phyloP scores from a whole-genome alignment of 1,140 invertebrate genomes.

The Euglossa dilemma region DNA sequence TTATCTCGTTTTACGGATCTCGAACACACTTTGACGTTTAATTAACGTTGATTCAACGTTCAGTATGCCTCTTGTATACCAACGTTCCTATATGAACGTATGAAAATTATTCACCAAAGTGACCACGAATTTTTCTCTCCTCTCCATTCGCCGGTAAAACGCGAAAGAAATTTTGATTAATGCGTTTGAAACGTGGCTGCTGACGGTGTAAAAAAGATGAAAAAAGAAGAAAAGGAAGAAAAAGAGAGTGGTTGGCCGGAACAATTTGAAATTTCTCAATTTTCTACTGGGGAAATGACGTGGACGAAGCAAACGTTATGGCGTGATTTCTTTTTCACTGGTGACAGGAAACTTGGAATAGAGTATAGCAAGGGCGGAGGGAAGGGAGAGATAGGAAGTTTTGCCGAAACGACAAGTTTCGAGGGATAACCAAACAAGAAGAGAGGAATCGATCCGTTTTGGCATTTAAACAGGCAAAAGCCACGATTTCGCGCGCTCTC shows the following conservation, averaged over 20 bases:
- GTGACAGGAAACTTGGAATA: not conserved
- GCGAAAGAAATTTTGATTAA: not conserved
- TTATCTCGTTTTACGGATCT: not conserved
- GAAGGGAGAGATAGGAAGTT: constrained; percentile 22
- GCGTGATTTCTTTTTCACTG: not conserved
- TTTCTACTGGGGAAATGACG: not conserved
- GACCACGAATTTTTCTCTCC: not conserved
- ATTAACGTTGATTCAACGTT: not conserved
- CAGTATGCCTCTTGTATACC: no score
- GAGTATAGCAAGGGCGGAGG: not conserved
- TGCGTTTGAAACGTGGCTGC: not conserved
- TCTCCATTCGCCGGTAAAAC: not conserved
- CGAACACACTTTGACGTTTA: not conserved
- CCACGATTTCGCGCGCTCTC: constrained; percentile 39
- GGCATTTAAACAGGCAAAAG: constrained; percentile 27
- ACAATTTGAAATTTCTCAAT: not conserved
- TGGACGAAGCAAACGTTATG: no score
- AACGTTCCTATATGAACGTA: not conserved
- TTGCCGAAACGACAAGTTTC: constrained; percentile 44
- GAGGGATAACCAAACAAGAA: constrained; percentile 61
- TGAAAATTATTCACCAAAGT: not conserved
- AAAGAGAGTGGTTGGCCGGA: not conserved
- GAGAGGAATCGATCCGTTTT: constrained; percentile 3
- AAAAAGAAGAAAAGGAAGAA: no score
- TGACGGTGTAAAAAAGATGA: not conserved